Base-by-base conservation (phyloP, 2,888 invertebrate genomes). In the Aquatica leii region DNA sequence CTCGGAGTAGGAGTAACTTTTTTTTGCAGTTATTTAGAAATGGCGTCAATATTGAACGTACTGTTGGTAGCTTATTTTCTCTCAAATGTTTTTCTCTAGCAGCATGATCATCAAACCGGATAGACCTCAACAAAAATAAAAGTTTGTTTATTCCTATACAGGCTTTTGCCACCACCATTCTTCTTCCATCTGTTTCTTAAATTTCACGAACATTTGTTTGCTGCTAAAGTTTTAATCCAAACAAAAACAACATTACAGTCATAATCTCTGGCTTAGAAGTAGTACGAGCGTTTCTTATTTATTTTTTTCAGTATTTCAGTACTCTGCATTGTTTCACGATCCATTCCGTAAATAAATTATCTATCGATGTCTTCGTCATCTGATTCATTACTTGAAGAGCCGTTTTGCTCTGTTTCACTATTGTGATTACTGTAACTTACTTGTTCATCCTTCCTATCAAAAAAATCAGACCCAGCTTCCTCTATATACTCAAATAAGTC, bases 61-160 rank as follows among this genome's bases (percentile, higher is more conserved):
- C 9, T n/a, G 48, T 17, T 18, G 17, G 15, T 9, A 48, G 20
- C 17, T 20, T 17, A 48, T 48, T n/a, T 18, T 17, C 20, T 48
- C 17, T 48, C 20, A 18, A 20, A 17, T n/a, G 12, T 15, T 14
- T 4, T 14, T 4, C n/a, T 41, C n/a, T 41, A 41, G 41, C n/a
- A 14, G 12, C 41, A 18, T 48, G 8, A 4, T 48, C 17, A 20
- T 48, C 12, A 48, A 48, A 48, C 8, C 48, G 48, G 9, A 48
- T 48, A 4, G 17, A 48, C n/a, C 48, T 48, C 17, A 15, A 48
- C 20, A 48, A 48, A 48, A 41, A 41, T 41, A 41, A 41, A 41
- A 41, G n/a, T 15, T n/a, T n/a, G n/a, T 41, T 41, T 41, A 15
- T 4, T 14, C 12, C 12, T n/a, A 41, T 41, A 11, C 41, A 41